phyloP scores from a whole-genome alignment of 2,888 invertebrate genomes.

The Achlya flavicornis region DNA sequence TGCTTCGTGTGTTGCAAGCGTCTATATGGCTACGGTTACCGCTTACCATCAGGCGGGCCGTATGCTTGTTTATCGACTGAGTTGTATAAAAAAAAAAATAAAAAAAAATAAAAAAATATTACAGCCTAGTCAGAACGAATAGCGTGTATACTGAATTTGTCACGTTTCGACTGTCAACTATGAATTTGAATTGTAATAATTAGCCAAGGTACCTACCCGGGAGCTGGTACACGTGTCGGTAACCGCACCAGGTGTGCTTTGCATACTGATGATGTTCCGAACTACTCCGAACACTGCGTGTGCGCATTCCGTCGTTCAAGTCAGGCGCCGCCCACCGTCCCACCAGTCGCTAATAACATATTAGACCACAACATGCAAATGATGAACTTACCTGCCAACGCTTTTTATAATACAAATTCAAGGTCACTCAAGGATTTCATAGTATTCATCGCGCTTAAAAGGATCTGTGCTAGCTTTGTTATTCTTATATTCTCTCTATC shows the following conservation, averaged over 20 bases:
- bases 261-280: conserved; percentile 73
- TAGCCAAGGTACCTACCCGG: conserved; percentile 67
- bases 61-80: too few relatives aligned
- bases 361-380: not conserved
- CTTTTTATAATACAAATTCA: not conserved
- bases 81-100: too few relatives aligned
- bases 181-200: conserved; percentile 63
- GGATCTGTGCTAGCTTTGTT: not conserved
- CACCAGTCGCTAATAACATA: not conserved
- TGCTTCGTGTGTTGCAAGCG: too few relatives aligned
- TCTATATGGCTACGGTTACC: too few relatives aligned
- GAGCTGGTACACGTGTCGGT: conserved; percentile 68
- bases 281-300: conserved; percentile 61
- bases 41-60: too few relatives aligned
- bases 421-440: not conserved
- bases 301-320: conserved; percentile 63
- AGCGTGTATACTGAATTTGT: conserved; percentile 24
- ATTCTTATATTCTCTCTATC: not conserved
- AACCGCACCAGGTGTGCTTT: conserved; percentile 58
- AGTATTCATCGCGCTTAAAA: not conserved
- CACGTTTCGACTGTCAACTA: conserved; percentile 54
- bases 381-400: not conserved
- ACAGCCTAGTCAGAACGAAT: not conserved
- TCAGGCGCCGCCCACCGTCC: conserved; percentile 14
- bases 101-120: too few relatives aligned